Evolutionary conservation across 2,888 invertebrate species (phyloP).

Genomic region (Lydus trimaculatus): DNA sequence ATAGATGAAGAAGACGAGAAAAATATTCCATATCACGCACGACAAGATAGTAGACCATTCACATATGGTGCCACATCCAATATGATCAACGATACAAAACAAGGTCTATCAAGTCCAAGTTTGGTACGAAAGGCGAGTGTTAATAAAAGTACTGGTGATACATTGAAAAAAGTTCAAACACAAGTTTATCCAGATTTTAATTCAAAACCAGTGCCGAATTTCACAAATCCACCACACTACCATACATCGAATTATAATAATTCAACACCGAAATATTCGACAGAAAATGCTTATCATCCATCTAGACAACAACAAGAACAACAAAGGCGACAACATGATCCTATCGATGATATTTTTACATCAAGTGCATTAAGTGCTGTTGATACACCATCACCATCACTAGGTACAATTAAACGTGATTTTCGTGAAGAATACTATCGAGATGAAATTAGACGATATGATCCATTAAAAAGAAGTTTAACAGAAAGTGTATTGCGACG

Average conservation of each 20-base stretch:
- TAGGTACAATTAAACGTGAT: slow-evolving; percentile 54
- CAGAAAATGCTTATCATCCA: slow-evolving; percentile 29
- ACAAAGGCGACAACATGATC: slow-evolving; percentile 44
- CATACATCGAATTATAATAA: slow-evolving; percentile 46
- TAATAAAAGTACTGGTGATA: slow-evolving; percentile 57
- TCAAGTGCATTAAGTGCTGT: slow-evolving; percentile 54
- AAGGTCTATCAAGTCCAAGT: slow-evolving; percentile 81
- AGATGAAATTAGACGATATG: slow-evolving; percentile 54
- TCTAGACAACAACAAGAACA: slow-evolving; percentile 11
- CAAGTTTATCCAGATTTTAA: slow-evolving; percentile 54
- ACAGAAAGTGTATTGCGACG: slow-evolving; percentile 57
- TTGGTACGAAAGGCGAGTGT: slow-evolving; percentile 77
- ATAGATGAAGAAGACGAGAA: slow-evolving; percentile 62
- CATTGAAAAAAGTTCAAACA: slow-evolving; percentile 58
- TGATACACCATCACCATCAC: slow-evolving; percentile 8
- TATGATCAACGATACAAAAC: slow-evolving; percentile 56
- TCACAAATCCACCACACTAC: slow-evolving; percentile 30
- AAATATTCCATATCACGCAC: slow-evolving; percentile 90
- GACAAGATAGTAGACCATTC: slow-evolving; percentile 88
- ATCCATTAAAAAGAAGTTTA: slow-evolving; percentile 57
- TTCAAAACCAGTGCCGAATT: slow-evolving; percentile 50
- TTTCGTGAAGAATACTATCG: slow-evolving; percentile 57
- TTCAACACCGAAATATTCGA: slow-evolving; percentile 34
- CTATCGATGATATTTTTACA: slow-evolving; percentile 61
- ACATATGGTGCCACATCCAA: slow-evolving; percentile 75